Conservation (phyloP, 2,113 vertebrate species). For the Rhinopomastus cyanomelas region DNA sequence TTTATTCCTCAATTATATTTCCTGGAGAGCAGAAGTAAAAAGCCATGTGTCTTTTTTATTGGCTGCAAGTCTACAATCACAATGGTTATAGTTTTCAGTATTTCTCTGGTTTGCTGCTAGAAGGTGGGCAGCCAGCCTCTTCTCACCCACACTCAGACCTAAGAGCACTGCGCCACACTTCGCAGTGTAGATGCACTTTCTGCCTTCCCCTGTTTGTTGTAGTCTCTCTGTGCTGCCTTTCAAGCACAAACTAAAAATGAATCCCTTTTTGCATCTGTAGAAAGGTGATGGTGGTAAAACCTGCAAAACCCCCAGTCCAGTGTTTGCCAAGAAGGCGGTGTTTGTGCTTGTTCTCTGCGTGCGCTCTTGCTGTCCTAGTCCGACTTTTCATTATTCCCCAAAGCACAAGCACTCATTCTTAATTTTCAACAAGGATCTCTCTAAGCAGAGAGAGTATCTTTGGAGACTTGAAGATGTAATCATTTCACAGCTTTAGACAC, state of each 20-base stretch:
- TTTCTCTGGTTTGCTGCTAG: background rate
- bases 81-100: background rate
- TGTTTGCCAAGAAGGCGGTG: background rate
- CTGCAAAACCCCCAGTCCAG: background rate
- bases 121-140: background rate
- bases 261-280: background rate
- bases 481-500: constrained; percentile 1
- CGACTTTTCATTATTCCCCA: background rate
- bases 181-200: background rate
- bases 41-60: constrained; percentile 18
- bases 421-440: constrained; percentile 29
- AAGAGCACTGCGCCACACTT: background rate
- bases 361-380: background rate
- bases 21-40: constrained; percentile 25
- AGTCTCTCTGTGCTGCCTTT: background rate
- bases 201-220: background rate
- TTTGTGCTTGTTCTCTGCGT: background rate
- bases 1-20: constrained; percentile 59
- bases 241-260: background rate
- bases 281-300: background rate
- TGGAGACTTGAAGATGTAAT: background rate
- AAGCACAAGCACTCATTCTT: constrained; percentile 21
- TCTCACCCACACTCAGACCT: background rate
- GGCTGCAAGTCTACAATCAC: background rate
- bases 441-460: background rate